phyloP scores from a whole-genome alignment of 2,888 invertebrate species.

The Troilus luridus region DNA sequence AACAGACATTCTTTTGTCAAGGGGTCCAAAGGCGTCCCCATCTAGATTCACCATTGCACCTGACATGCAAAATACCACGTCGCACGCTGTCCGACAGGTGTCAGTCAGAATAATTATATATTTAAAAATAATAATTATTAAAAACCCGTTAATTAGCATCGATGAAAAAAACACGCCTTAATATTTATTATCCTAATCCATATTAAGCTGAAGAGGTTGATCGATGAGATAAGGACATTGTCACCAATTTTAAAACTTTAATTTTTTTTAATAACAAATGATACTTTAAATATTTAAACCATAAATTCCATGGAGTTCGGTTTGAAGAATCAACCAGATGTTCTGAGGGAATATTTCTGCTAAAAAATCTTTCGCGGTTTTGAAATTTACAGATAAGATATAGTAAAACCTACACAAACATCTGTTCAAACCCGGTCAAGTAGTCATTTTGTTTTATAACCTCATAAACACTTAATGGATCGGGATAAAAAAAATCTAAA shows the following conservation, averaged over 20 bases:
- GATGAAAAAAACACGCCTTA: background rate
- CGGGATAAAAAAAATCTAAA: background rate
- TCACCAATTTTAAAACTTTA: background rate
- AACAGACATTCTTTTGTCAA: too few species aligned
- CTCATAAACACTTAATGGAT: conserved; percentile 34
- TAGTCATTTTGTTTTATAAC: conserved; percentile 36
- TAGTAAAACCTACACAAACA: conserved; percentile 29
- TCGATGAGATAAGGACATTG: background rate
- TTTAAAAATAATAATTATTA: background rate
- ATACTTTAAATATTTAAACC: too few species aligned
- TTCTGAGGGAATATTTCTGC: background rate
- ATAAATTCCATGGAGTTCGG: too few species aligned
- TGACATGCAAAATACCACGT: background rate
- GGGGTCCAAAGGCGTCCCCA: too few species aligned
- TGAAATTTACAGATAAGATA: conserved; percentile 22
- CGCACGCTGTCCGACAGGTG: background rate
- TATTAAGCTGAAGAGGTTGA: background rate
- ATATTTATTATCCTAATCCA: background rate
- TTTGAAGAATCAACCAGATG: background rate
- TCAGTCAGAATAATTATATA: background rate
- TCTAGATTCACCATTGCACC: background rate
- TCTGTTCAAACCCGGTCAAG: conserved; percentile 39
- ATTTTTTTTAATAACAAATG: too few species aligned
- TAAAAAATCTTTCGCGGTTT: background rate
- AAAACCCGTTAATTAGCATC: background rate